Evolutionary conservation across 2,113 vertebrate genomes (phyloP), one percentile per base, ranked within the genome.

Genomic region (Glareola pratincola): DNA sequence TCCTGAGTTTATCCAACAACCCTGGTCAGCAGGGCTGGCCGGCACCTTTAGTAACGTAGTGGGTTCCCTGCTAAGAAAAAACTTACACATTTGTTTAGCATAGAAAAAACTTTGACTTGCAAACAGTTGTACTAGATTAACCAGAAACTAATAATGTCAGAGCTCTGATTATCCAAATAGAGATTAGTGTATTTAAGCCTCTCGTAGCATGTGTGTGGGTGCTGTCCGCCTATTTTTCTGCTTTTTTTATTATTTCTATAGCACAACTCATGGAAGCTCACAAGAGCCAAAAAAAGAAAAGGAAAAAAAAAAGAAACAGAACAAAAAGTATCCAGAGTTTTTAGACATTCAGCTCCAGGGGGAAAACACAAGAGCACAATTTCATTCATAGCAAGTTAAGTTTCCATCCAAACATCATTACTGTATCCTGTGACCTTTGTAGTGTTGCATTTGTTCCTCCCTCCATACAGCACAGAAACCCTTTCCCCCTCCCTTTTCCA

Each of bases 341-440:
- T 94, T n/a, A 91, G 95, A 95, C 95, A 81, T 75, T 56, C 30
- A 83, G 94, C 84, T 94, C 95, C 93, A 89, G 54, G 63, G 95
- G 95, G 96, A 97, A 96, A 96, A 64, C 60, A 34, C 78, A 22
- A 94, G 88, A 93, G 92, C 36, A 3, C 83, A 77, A 9, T 78
- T 96, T 97, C 92, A 97, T 96, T 97, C 95, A 96, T 39, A 92
- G 95, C 93, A 77, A 95, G 89, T 9, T 71, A 51, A 95, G 87
- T 97, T 97, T 97, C 97, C 97, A 97, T 95, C 82, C 92, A 93
- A 96, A 96, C 77, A 92, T 67, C 91, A 93, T 71, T 86, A 71
- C 94, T 81, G 71, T 4, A 94, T 92, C 91, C 94, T 96, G 77
- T 94, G 94, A 96, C 95, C 92, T 97, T 92, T 94, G 91, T 18